These are phyloP conservation scores for Oryzias melastigma DNA, from an alignment of 2,113 vertebrate species.

Conservation along the genomic window DNA sequence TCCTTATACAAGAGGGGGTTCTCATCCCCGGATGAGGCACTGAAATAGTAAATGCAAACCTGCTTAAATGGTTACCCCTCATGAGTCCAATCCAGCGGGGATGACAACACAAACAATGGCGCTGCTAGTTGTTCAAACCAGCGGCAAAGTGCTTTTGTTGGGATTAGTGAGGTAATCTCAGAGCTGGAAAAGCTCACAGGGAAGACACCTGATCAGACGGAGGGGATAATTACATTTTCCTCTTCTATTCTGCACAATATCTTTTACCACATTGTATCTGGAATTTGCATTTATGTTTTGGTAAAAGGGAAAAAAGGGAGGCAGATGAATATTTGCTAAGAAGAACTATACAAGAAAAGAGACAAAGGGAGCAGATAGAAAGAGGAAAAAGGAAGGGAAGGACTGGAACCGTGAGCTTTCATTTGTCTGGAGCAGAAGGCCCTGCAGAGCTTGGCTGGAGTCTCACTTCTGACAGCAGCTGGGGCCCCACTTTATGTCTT, in stretches of 20 bases:
- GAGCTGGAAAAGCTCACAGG: constrained; percentile 44
- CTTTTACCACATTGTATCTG: too few relatives aligned
- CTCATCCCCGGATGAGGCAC: constrained; percentile 48
- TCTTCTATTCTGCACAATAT: constrained; percentile 31
- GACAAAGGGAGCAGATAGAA: constrained; percentile 17
- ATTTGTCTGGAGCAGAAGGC: constrained; percentile 60
- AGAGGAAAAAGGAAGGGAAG: constrained; percentile 19
- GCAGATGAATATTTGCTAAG: not conserved
- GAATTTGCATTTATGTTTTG: not conserved
- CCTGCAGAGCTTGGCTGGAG: constrained; percentile 65
- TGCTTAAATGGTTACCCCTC: constrained; percentile 52
- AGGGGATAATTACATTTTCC: constrained; percentile 46
- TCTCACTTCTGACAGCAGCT: constrained; percentile 67
- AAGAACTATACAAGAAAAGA: constrained; percentile 16
- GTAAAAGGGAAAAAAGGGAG: too few relatives aligned
- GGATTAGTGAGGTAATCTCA: constrained; percentile 73
- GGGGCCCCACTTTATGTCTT: constrained; percentile 72
- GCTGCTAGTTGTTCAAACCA: constrained; percentile 63
- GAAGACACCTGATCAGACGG: constrained; percentile 59
- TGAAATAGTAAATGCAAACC: constrained; percentile 63
- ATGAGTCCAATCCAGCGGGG: constrained; percentile 43
- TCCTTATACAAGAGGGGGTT: constrained; percentile 30
- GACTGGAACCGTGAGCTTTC: constrained; percentile 32
- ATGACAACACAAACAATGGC: constrained; percentile 73
- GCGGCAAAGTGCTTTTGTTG: constrained; percentile 59